Conservation (phyloP, 1,140 invertebrate genomes). For the Galleria mellonella region DNA sequence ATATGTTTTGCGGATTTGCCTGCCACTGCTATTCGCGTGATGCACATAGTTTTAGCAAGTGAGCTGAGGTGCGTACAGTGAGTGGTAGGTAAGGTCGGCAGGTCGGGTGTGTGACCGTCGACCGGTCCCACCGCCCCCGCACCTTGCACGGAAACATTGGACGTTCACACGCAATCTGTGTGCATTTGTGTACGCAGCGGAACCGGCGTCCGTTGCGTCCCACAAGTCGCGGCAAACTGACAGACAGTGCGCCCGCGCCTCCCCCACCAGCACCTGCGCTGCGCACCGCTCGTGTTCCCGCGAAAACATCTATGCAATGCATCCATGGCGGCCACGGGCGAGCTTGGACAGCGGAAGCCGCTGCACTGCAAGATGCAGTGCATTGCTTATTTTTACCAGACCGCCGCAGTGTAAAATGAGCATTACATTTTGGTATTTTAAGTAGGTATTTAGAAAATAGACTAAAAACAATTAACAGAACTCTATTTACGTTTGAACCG, state of each 20-base stretch:
- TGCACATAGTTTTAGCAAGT: conserved; percentile 40
- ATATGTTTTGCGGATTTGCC: conserved; percentile 9
- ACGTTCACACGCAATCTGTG: conserved; percentile 34
- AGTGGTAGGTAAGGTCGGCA: conserved; percentile 65
- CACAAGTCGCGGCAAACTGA: conserved; percentile 30
- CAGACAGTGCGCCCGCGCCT: conserved; percentile 25
- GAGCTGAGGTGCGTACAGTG: conserved; percentile 49
- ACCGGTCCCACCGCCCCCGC: conserved; percentile 60
- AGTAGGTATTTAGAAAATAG: no score
- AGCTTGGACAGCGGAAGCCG: neutral
- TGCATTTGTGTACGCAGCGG: conserved; percentile 4
- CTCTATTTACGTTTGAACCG: no score
- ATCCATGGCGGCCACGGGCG: neutral
- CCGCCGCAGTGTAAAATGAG: no score
- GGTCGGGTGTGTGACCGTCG: conserved; percentile 49
- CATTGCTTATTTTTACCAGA: no score
- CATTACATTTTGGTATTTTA: no score
- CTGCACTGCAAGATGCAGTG: no score
- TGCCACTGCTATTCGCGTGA: conserved; percentile 29
- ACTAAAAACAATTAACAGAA: no score
- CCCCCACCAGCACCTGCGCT: conserved; percentile 27
- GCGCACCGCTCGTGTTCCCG: conserved; percentile 4
- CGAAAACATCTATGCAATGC: neutral
- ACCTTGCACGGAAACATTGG: conserved; percentile 40
- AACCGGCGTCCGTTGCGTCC: conserved; percentile 16